A percentile compares a stretch with the other conserved stretches of the same genome.
Conservation (phyloP, 2,113 vertebrate genomes). For the Silurus asotus region DNA sequence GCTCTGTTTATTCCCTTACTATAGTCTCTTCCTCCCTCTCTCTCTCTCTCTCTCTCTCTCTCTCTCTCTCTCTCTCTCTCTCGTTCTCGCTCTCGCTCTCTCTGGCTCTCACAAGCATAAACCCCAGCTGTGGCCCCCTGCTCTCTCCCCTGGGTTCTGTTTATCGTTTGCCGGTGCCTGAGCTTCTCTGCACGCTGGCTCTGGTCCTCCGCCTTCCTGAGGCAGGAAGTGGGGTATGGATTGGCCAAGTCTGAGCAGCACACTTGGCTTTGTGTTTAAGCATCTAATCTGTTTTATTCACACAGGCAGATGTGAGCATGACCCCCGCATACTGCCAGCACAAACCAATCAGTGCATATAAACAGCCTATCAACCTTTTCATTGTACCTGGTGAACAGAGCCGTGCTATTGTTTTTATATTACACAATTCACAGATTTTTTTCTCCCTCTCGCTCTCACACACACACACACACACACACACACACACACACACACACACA, state of each 20-base stretch:
- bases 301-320: constrained; percentile 23
- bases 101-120: constrained; percentile 8
- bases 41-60: constrained; percentile 18
- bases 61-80: constrained; percentile 12
- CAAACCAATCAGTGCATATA: constrained; percentile 21
- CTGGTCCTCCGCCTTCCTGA: constrained; percentile 41
- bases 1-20: constrained; percentile 34
- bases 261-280: constrained; percentile 35
- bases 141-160: constrained; percentile 37
- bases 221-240: constrained; percentile 42
- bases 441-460: neutral
- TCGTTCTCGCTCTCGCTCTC: neutral
- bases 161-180: constrained; percentile 40
- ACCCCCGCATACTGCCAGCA: constrained; percentile 2
- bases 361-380: constrained; percentile 19
- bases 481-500: too few relatives aligned
- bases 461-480: neutral
- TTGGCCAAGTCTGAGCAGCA: constrained; percentile 11
- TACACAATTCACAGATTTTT: neutral
- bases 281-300: constrained; percentile 37
- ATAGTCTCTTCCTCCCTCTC: constrained; percentile 24
- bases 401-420: neutral
- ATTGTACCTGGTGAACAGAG: neutral
- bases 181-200: constrained; percentile 26
- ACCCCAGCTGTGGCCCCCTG: constrained; percentile 40